Conservation (phyloP, 1,140 invertebrate species). For the Ericerus pela region DNA sequence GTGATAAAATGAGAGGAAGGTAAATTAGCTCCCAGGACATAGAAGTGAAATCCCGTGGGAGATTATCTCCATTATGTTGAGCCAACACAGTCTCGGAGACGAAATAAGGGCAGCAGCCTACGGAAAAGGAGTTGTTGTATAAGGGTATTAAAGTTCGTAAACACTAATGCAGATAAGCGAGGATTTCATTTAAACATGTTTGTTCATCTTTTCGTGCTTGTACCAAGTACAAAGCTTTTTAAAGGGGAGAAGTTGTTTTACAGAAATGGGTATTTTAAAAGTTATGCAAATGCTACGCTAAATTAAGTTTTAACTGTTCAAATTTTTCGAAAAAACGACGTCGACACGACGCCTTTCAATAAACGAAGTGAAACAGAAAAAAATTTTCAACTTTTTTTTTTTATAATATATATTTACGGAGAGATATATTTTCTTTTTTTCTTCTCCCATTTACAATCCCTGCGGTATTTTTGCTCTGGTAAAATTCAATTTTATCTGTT, state of each 20-base stretch:
- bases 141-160: conserved; percentile 9
- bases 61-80: conserved; percentile 10
- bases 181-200: conserved; percentile 12
- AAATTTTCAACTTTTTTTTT: too few species aligned
- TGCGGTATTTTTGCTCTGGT: too few species aligned
- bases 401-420: too few species aligned
- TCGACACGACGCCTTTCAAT: too few species aligned
- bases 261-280: conserved; percentile 11
- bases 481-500: too few species aligned
- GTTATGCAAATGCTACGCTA: conserved; percentile 10
- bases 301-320: conserved; percentile 9
- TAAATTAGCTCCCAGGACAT: conserved; percentile 12
- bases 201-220: conserved; percentile 11
- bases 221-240: conserved; percentile 9
- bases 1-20: conserved; percentile 11
- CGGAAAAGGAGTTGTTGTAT: conserved; percentile 5
- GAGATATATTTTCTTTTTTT: too few species aligned
- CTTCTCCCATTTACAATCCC: too few species aligned
- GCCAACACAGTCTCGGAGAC: conserved; percentile 11
- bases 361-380: too few species aligned
- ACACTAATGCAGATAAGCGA: conserved; percentile 12
- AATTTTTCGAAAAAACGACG: conserved; percentile 1
- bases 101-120: conserved; percentile 8
- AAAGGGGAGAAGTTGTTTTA: conserved; percentile 4
- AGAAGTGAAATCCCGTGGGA: conserved; percentile 9